Base-by-base conservation (phyloP, 2,797 vertebrate species). In the Paguma larvata region DNA sequence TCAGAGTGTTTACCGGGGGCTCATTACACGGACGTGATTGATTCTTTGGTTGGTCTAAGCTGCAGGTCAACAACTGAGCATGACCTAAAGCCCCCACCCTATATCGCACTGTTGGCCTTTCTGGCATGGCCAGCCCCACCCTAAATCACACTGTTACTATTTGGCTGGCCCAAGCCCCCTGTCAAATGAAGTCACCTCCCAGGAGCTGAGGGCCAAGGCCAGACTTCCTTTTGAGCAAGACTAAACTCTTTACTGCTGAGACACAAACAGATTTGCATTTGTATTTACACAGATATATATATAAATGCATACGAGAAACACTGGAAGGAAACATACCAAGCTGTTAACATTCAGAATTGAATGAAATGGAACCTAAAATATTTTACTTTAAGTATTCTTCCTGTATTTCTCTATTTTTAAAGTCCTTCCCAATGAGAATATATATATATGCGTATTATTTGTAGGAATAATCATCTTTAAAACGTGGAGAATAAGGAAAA, bases 401-500 rank as follows among this genome's bases (percentile, higher is more conserved):
- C 48, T 46, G 0, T 38, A 51, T 63, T 77, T 48, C 67, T 90
- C 48, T 75, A 30, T 77, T 67, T 85, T 89, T 70, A 53, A 88
- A 73, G 30, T 48, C 32, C 86, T 91, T 87, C 53, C 75, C 38
- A 16, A 30, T 72, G 59, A 87, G 25, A 90, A 13, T 62, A 16
- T 46, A 13, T 62, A 16, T 46, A 30, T 56, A 82, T 89, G 51
- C 48, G 75, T 34, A 32, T 32, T 86, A 38, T 25, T 83, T 73
- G 3, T 48, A 7, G 59, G 19, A 78, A 88, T 63, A 78, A 16
- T 89, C 70, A 77, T 18, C 77, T 94, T 82, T 92, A 89, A 85
- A 63, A 25, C 14, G 72, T 46, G 44, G 65, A 95, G 34, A 92
- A 96, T 59, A 91, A 77, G 92, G 51, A n/a, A 68, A 73, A 72